Base-by-base conservation (phyloP, 2,797 vertebrate species). In the Spheniscus humboldti region DNA sequence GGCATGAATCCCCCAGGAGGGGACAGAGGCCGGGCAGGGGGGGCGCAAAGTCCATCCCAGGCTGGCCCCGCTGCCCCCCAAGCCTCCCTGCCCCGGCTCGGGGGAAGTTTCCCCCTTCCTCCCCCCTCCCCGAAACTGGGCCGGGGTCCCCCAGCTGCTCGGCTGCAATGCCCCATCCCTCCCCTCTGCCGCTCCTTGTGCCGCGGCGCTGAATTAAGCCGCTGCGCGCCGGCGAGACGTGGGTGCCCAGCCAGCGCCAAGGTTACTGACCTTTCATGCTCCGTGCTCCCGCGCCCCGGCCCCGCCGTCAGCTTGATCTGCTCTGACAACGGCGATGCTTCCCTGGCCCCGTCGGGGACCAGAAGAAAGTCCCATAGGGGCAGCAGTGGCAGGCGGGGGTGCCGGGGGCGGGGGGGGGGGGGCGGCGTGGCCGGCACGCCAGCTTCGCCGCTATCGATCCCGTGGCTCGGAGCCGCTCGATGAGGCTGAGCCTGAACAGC, bases 241-340 rank as follows among this genome's bases (percentile, higher is more conserved):
- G 77, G 60, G 66, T 79, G 68, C 69, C 43, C 60, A 7, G 39
- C 66, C 24, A 35, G 75, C 60, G 7, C 76, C 86, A 80, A 80
- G 81, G 66, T 35, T 88, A 23, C 52, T 96, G 96, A 96, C 96
- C 96, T 96, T 96, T 96, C 95, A 87, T 95, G 96, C 52, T 95
- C 83, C 8, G 11, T 48, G 91, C 76, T 19, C 45, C 69, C 10
- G n/a, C 47, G 13, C 39, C 60, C 67, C 37, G 23, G 66, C 69
- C 55, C 45, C 7, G 37, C 75, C 41, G 10, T 91, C 88, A 94
- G 41, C 59, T 31, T 94, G 62, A 96, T 96, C 79, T 1, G 84
- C 92, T 89, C 59, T 87, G 96, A 96, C 96, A 96, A 13, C 35
- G 23, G 23, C 31, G 24, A 37, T 20, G 69, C 53, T 15, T 24